Conservation (phyloP, 2,113 vertebrate species). For the Irena cyanogastra region DNA sequence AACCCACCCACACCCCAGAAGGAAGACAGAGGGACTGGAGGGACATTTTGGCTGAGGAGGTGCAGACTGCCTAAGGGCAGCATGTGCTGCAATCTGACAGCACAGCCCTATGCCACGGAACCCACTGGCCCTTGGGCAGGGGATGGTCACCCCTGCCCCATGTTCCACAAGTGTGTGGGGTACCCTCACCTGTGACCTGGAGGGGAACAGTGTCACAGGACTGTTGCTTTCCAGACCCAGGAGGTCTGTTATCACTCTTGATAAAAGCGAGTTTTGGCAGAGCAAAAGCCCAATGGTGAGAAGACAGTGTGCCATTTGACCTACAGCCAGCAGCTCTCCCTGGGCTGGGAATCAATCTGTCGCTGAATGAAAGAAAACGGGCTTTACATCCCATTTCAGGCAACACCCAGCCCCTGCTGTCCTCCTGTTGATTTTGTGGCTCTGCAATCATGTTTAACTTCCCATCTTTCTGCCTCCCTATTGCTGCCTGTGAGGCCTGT, state of each 20-base stretch:
- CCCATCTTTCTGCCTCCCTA: background rate
- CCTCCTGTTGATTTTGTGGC: conserved; percentile 4
- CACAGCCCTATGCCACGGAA: fast-evolving
- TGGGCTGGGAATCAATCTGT: background rate
- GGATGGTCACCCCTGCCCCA: fast-evolving
- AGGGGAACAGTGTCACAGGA: background rate
- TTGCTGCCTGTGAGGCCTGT: background rate
- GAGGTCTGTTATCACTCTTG: background rate
- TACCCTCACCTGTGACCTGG: background rate
- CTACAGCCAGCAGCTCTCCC: background rate
- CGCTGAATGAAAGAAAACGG: background rate
- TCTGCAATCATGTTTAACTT: conserved; percentile 7
- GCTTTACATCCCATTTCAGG: conserved; percentile 3
- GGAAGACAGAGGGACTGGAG: background rate
- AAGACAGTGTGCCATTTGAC: background rate
- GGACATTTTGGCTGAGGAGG: background rate
- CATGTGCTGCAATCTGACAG: background rate
- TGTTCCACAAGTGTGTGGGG: fast-evolving
- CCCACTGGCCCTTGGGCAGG: background rate
- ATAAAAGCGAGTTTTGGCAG: background rate
- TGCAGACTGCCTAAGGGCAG: background rate
- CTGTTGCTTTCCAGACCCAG: background rate
- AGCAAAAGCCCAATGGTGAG: background rate
- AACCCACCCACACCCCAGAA: background rate
- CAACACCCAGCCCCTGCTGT: conserved; percentile 12